phyloP scores from a whole-genome alignment of 23 tunicate genomes.

The Trididemnum clinides region DNA sequence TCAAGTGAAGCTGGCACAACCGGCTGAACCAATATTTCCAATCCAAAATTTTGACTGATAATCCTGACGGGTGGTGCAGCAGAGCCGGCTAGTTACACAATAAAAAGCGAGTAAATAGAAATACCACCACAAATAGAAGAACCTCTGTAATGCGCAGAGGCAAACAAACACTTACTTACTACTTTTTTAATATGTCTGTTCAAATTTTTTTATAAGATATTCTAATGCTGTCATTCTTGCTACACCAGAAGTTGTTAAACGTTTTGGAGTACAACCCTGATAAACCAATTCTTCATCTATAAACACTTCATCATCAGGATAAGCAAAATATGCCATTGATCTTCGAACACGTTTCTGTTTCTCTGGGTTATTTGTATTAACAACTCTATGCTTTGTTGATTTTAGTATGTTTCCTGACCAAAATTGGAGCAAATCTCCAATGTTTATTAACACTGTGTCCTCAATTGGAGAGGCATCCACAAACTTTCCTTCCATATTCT shows the following conservation, averaged over 20 bases:
- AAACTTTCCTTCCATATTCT: constrained; percentile 31
- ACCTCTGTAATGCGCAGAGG: no score
- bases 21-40: no score
- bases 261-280: background rate
- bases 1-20: no score
- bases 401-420: constrained; percentile 63
- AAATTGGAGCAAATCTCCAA: constrained; percentile 60
- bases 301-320: constrained; percentile 45
- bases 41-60: no score
- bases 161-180: no score
- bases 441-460: constrained; percentile 63
- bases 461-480: constrained; percentile 65
- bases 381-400: constrained; percentile 63
- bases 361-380: constrained; percentile 28
- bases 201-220: background rate
- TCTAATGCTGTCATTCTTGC: constrained; percentile 25
- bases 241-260: background rate
- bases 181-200: constrained; percentile 23
- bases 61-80: no score
- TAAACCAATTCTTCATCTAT: constrained; percentile 10
- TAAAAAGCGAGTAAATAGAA: no score
- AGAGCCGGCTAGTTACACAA: no score
- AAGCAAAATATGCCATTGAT: constrained; percentile 48
- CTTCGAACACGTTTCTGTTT: constrained; percentile 6
- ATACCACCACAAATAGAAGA: no score